Evolutionary conservation across 2,797 vertebrate species (phyloP).

Genomic region (Pristis pectinata): DNA sequence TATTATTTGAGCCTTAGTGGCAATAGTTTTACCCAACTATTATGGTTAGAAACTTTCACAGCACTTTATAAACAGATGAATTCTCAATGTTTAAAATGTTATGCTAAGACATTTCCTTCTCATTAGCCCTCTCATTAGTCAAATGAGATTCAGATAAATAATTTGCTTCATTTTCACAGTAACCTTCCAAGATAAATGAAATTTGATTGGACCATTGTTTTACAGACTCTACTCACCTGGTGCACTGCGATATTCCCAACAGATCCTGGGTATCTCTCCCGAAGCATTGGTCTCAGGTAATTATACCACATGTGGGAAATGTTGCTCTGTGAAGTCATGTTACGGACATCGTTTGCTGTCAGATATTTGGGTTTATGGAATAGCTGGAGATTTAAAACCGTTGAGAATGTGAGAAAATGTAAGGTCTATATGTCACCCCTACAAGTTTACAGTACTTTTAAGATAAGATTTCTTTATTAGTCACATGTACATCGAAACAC

Average conservation of each 20-base stretch:
- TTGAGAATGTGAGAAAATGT: conserved; percentile 41
- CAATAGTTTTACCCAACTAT: not conserved
- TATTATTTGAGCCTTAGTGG: not conserved
- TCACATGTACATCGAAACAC: no score
- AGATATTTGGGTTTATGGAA: conserved; percentile 70
- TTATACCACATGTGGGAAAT: conserved; percentile 82
- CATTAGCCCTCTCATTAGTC: no score
- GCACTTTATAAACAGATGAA: not conserved
- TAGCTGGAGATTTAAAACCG: conserved; percentile 56
- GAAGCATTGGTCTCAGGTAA: conserved; percentile 75
- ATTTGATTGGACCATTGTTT: not conserved
- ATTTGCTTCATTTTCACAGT: not conserved
- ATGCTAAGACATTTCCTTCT: no score
- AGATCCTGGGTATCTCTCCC: conserved; percentile 81
- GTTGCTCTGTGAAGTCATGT: conserved; percentile 65
- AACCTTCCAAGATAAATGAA: not conserved
- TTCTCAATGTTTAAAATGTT: not conserved
- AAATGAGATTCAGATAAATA: not conserved
- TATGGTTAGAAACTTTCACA: not conserved
- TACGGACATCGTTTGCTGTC: conserved; percentile 57
- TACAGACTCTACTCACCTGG: conserved; percentile 59
- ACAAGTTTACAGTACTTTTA: not conserved
- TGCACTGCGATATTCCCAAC: conserved; percentile 71
- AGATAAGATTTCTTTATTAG: no score
- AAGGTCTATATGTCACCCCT: conserved; percentile 37